Base-by-base conservation (phyloP, 2,113 vertebrate species). In the Mus pahari region DNA sequence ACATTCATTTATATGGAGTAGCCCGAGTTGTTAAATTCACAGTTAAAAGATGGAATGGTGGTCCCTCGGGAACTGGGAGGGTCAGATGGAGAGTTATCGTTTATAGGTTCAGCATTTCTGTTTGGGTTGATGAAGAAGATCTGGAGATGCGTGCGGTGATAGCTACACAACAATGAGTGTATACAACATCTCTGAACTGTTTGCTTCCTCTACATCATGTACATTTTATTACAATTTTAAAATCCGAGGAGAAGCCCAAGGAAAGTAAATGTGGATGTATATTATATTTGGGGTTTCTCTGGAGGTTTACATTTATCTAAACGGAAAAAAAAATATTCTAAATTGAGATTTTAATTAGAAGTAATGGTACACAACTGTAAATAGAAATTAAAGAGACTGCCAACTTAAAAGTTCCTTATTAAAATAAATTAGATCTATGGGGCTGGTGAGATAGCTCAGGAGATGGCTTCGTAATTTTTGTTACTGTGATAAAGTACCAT, bases 341-440 rank as follows among this genome's bases (percentile, higher is more conserved):
- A 96, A 86, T n/a, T 92, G 60, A 96, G 33, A 22, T 91, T 86
- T 88, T 70, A 90, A 92, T 86, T 78, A 92, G 10, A 86, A 94
- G 48, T 62, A 77, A 39, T 86, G 3, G 62, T 36, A 53, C 13
- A 58, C 10, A 66, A 48, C 53, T 71, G 13, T 73, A 92, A 89
- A 86, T 33, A 89, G 90, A 86, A 60, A 94, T 70, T 75, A 75
- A 89, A 86, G 81, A 84, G 24, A 91, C 83, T 28, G 86, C 11
- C 10, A 68, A 90, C 68, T 89, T 91, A 94, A 91, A 94, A 95
- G 26, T 79, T 88, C 42, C 55, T 68, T 58, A 91, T 79, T 31
- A 89, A 81, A 83, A 83, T 79, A 68, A 39, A 86, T 66, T 48
- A 36, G 42, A 68, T 86, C 83, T 68, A 68, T 64, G 60, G 16